These are phyloP conservation scores for Hemiscyllium ocellatum DNA, from an alignment of 2,113 vertebrate genomes.

Conservation along the genomic window DNA sequence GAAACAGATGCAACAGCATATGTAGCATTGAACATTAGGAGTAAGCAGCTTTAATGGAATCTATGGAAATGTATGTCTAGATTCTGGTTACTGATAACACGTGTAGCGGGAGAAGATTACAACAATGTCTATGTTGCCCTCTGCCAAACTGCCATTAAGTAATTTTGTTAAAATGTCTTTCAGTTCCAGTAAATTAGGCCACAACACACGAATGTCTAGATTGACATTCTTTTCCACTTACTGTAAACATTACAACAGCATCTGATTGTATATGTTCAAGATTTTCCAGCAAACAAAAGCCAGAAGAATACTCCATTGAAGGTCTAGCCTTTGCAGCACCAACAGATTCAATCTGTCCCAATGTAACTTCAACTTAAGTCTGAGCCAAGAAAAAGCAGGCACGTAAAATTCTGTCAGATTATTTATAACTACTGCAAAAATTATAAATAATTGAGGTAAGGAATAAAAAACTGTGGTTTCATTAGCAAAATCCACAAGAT, in stretches of 20 bases:
- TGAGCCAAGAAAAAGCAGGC: not conserved
- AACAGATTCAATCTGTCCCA: not conserved
- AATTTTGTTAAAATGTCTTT: not conserved
- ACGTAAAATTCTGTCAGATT: not conserved
- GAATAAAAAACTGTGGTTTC: not conserved
- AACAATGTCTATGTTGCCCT: not conserved
- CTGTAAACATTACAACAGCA: not conserved
- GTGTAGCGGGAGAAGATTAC: not conserved
- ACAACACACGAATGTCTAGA: not conserved
- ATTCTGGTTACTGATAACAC: not conserved
- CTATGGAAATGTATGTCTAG: not conserved
- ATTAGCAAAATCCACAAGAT: not conserved
- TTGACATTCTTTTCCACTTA: not conserved
- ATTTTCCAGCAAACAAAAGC: not conserved
- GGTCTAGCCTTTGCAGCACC: not conserved
- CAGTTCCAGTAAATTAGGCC: not conserved
- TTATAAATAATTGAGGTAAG: not conserved
- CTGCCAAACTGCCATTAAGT: not conserved
- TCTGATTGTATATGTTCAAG: not conserved
- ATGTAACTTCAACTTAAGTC: not conserved
- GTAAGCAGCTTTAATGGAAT: not conserved
- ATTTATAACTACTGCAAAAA: not conserved
- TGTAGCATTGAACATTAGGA: not conserved
- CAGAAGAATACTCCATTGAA: not conserved
- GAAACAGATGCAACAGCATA: not conserved